Percentiles rank a stretch among this genome's conserved stretches.
Evolutionary conservation across 1,140 invertebrate species (phyloP).

Genomic region (Dreissena rostriformis): DNA sequence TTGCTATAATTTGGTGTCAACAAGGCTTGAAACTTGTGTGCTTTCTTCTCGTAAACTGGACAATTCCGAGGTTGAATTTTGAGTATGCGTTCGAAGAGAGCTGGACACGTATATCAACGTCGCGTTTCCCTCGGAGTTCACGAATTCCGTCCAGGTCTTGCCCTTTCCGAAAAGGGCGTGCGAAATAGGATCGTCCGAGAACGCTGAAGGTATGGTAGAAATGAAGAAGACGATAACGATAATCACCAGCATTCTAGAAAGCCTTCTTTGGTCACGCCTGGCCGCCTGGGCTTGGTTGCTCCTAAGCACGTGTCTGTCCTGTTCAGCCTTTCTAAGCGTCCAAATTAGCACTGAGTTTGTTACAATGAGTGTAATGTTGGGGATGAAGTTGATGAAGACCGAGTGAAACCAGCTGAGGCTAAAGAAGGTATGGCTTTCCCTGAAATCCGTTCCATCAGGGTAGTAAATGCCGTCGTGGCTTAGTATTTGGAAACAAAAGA

Average conservation of each 20-base stretch:
- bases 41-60: too few species aligned
- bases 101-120: conserved; percentile 24
- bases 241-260: conserved; percentile 28
- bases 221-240: conserved; percentile 39
- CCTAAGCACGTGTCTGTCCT: conserved; percentile 5
- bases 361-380: conserved; percentile 17
- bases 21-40: too few species aligned
- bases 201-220: conserved; percentile 27
- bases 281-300: conserved; percentile 17
- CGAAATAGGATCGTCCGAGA: conserved; percentile 32
- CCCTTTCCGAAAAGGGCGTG: conserved; percentile 39
- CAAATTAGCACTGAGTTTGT: conserved; percentile 27
- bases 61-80: too few species aligned
- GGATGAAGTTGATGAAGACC: conserved; percentile 32
- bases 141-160: conserved; percentile 22
- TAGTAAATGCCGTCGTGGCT: neutral
- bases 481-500: conserved; percentile 16
- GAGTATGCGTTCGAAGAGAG: neutral
- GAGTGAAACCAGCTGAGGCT: conserved; percentile 27
- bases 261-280: conserved; percentile 31
- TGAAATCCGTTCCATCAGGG: neutral
- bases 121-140: conserved; percentile 12
- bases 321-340: neutral
- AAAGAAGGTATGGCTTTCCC: neutral
- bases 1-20: too few species aligned